phyloP scores from a whole-genome alignment of 2,797 vertebrate genomes.

The Menidia menidia region DNA sequence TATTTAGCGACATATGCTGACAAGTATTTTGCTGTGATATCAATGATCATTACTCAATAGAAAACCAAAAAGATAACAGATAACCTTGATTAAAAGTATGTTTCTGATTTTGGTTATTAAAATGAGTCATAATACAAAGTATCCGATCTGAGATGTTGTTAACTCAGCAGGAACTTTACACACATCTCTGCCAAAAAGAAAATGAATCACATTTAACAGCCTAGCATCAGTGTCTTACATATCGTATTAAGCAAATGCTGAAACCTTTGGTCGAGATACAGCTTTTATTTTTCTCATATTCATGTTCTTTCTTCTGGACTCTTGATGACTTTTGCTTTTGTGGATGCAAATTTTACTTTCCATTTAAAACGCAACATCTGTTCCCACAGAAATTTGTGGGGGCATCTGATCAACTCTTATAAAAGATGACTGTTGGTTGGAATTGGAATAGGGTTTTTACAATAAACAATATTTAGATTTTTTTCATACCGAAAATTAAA shows the following conservation, averaged over 20 bases:
- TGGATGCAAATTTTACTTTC: neutral
- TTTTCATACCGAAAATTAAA: conserved; percentile 34
- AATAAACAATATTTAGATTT: too few species aligned
- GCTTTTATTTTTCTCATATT: too few species aligned
- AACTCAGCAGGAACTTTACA: neutral
- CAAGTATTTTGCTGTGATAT: neutral
- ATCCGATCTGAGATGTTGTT: neutral
- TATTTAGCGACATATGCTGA: neutral
- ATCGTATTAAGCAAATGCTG: neutral
- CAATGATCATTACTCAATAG: neutral
- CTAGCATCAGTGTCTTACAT: neutral
- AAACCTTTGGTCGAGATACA: neutral
- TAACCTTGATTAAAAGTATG: neutral
- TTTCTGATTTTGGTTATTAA: too few species aligned
- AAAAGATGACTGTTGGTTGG: conserved; percentile 19
- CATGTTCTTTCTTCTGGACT: neutral
- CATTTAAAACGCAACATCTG: neutral
- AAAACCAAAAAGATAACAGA: neutral
- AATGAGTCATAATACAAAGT: too few species aligned
- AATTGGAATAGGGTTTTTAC: conserved; percentile 25
- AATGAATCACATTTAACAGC: neutral
- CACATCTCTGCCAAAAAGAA: neutral
- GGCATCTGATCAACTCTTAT: conserved; percentile 5
- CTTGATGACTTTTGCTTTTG: neutral
- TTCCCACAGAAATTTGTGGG: neutral